A percentile compares a stretch with the other conserved stretches of the same genome.
phyloP scores from a whole-genome alignment of 1,140 invertebrate genomes.

The Zaprionus africanus region DNA sequence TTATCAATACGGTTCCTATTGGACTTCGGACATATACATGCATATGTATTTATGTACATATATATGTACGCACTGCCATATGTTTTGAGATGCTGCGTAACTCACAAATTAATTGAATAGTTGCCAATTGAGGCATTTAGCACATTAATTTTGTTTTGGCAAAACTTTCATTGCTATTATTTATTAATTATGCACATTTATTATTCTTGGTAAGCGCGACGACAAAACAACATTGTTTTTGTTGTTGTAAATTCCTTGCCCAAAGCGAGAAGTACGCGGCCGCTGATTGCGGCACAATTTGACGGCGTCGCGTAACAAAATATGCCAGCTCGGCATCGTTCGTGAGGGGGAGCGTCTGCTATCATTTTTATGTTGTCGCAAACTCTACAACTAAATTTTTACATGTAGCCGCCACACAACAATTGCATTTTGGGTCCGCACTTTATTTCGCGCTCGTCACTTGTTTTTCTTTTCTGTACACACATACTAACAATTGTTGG shows the following conservation, averaged over 20 bases:
- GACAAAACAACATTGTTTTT: conserved; percentile 67
- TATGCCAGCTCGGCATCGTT: conserved; percentile 79
- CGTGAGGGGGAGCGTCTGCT: conserved; percentile 70
- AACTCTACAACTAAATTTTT: conserved; percentile 48
- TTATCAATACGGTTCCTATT: conserved; percentile 51
- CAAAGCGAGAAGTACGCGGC: conserved; percentile 62
- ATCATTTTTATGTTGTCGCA: conserved; percentile 70
- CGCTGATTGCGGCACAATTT: conserved; percentile 52
- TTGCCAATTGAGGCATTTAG: not conserved
- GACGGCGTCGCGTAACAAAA: conserved; percentile 74
- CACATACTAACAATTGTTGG: conserved; percentile 45
- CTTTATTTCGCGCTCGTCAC: conserved; percentile 6
- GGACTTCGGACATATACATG: conserved; percentile 52
- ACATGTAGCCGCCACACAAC: conserved; percentile 9
- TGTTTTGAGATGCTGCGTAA: conserved; percentile 50
- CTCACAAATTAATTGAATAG: conserved; percentile 16
- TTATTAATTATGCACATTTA: conserved; percentile 38
- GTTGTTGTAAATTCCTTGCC: conserved; percentile 75
- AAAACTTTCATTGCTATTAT: conserved; percentile 1
- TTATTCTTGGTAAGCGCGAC: conserved; percentile 33
- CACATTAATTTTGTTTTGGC: not conserved
- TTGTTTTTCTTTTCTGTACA: conserved; percentile 44
- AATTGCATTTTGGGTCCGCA: conserved; percentile 10
- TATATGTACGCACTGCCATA: conserved; percentile 32
- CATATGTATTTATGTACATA: conserved; percentile 26